These are phyloP conservation scores for Brachirus orientalis DNA, from an alignment of 2,113 vertebrate species.

Conservation along the genomic window DNA sequence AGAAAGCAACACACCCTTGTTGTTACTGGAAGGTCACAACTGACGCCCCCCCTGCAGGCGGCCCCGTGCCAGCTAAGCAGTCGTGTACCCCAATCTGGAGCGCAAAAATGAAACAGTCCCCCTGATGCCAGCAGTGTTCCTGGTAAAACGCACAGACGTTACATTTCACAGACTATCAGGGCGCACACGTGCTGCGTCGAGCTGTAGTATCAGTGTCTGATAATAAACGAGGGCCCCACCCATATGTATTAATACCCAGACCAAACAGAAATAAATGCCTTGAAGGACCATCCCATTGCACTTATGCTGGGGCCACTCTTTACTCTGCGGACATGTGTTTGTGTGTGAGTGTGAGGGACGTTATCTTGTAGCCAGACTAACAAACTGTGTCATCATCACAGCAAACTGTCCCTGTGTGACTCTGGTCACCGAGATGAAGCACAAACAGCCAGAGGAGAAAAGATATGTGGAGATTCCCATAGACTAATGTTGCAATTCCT, in stretches of 20 bases:
- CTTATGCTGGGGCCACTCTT: neutral
- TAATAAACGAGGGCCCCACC: constrained; percentile 22
- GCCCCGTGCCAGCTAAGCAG: constrained; percentile 56
- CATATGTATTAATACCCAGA: constrained; percentile 45
- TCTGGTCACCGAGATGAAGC: neutral
- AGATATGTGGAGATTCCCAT: neutral
- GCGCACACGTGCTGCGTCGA: constrained; percentile 35
- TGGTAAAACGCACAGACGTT: constrained; percentile 27
- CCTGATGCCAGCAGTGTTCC: constrained; percentile 32
- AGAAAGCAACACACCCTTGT: constrained; percentile 74
- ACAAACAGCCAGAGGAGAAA: neutral
- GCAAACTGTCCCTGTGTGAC: constrained; percentile 42
- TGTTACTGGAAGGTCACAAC: constrained; percentile 75
- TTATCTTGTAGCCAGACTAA: constrained; percentile 47
- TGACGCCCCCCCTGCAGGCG: constrained; percentile 60
- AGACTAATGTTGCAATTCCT: too few species aligned
- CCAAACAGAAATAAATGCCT: constrained; percentile 50
- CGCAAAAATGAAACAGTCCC: constrained; percentile 44
- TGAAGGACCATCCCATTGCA: constrained; percentile 18
- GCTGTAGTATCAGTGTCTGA: constrained; percentile 39
- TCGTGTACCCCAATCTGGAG: constrained; percentile 38
- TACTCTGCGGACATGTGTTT: constrained; percentile 1
- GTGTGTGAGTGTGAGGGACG: neutral
- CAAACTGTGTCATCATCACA: constrained; percentile 6
- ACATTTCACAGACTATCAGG: constrained; percentile 44